A percentile compares a stretch with the other conserved stretches of the same genome.
Conservation (phyloP, 2,888 invertebrate genomes). For the Amphipyra tragopoginis region DNA sequence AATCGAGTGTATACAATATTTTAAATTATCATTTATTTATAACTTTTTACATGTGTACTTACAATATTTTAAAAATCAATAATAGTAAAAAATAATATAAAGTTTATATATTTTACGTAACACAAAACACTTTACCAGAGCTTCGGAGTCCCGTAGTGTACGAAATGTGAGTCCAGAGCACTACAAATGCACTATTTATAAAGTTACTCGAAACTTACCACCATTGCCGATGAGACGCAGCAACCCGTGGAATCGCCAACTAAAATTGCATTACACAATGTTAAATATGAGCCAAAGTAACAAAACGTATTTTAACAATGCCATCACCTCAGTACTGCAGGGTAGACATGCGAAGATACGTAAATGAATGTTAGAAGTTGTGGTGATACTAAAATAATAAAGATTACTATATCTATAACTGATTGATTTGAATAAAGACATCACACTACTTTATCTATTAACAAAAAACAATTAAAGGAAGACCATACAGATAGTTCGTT, state of each 20-base stretch:
- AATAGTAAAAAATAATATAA: constrained; percentile 57
- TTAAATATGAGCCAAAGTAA: constrained; percentile 45
- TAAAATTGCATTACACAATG: constrained; percentile 73
- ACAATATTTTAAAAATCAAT: constrained; percentile 53
- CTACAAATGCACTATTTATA: constrained; percentile 81
- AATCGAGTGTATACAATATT: constrained; percentile 68
- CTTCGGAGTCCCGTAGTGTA: constrained; percentile 59
- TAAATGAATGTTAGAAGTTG: constrained; percentile 31
- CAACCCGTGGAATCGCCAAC: constrained; percentile 71
- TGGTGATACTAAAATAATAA: constrained; percentile 22
- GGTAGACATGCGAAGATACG: constrained; percentile 45
- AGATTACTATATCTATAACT: background rate
- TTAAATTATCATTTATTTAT: constrained; percentile 55
- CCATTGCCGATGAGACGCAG: constrained; percentile 58
- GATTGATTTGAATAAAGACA: background rate
- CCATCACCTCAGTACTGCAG: constrained; percentile 54
- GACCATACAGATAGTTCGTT: no score
- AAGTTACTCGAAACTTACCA: constrained; percentile 85
- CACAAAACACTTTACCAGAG: constrained; percentile 68
- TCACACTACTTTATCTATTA: no score
- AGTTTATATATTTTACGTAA: constrained; percentile 55
- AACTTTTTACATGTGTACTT: constrained; percentile 64
- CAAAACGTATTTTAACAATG: constrained; percentile 39
- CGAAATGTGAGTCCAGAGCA: constrained; percentile 60
- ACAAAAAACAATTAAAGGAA: no score